Evolutionary conservation across 30 jellyfish, hydroid and myxozoan species (phyloP).

Genomic region (Phacellophora camtschatica): DNA sequence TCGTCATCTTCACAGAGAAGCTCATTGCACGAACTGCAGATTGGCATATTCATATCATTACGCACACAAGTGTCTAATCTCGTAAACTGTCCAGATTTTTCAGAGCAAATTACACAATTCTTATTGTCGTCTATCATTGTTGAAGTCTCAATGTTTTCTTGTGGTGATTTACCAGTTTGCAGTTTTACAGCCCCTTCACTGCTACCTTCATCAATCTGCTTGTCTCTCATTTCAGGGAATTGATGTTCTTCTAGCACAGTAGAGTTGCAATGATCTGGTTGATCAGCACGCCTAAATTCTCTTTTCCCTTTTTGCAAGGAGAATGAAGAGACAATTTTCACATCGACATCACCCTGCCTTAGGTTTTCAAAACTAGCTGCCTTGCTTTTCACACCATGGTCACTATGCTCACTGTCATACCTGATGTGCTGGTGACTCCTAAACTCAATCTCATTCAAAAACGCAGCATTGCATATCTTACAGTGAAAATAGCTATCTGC

Average conservation of each 20-base stretch:
- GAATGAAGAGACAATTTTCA: constrained; percentile 18
- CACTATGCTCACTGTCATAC: neutral
- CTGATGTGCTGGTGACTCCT: neutral
- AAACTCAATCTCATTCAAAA: neutral
- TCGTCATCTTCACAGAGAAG: neutral
- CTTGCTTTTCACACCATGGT: neutral
- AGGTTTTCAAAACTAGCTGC: too few relatives aligned
- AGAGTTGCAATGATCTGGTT: neutral
- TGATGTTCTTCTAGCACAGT: neutral
- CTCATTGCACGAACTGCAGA: neutral
- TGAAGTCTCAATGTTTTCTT: neutral
- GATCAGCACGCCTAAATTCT: neutral
- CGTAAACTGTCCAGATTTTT: neutral
- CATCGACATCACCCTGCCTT: neutral
- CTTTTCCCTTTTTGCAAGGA: neutral
- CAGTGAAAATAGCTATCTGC: neutral
- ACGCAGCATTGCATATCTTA: neutral
- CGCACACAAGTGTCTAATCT: neutral
- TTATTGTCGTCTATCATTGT: neutral
- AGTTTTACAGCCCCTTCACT: neutral
- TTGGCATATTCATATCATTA: neutral
- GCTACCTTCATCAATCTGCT: neutral
- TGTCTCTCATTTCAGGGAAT: neutral
- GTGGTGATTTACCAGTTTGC: neutral
- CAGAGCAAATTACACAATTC: neutral